Evolutionary conservation across 37 sponge, comb jelly and placozoan genomes (phyloP).

Genomic region (Axinella damicornis): DNA sequence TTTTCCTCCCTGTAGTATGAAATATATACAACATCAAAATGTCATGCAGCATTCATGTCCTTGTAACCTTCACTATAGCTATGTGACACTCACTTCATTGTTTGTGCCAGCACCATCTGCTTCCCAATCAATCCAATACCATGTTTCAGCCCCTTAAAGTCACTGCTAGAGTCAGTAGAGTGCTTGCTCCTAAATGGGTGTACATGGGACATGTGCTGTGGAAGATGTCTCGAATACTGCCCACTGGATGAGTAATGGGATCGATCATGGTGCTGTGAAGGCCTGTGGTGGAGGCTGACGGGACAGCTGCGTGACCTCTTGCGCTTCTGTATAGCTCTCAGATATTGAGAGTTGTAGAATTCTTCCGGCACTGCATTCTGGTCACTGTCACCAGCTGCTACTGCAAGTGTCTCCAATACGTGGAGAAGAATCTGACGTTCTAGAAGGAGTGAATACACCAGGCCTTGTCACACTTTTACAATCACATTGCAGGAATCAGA

Average conservation of each 20-base stretch:
- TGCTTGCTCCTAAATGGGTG: not conserved
- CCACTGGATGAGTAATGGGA: no score
- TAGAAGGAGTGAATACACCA: not conserved
- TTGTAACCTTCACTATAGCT: no score
- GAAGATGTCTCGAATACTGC: no score
- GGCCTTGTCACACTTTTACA: not conserved
- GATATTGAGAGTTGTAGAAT: not conserved
- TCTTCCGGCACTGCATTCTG: not conserved
- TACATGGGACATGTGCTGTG: no score
- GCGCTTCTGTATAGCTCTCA: not conserved
- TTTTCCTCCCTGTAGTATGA: no score
- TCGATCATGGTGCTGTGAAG: not conserved
- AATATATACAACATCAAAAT: no score
- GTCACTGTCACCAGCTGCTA: slow-evolving; percentile 9
- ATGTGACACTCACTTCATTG: slow-evolving; percentile 8
- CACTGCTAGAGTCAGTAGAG: not conserved
- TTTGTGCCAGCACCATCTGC: not conserved
- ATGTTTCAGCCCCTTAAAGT: not conserved
- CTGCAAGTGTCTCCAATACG: slow-evolving; percentile 42
- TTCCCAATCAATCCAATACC: slow-evolving; percentile 30
- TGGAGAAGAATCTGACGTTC: slow-evolving; percentile 38
- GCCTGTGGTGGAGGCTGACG: not conserved
- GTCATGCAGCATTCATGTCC: no score
- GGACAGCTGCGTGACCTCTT: slow-evolving; percentile 5
- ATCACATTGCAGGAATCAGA: no score